A percentile compares a stretch with the other conserved stretches of the same genome.
Conservation (phyloP, 1,140 invertebrate genomes). For the Anastatus disparis region DNA sequence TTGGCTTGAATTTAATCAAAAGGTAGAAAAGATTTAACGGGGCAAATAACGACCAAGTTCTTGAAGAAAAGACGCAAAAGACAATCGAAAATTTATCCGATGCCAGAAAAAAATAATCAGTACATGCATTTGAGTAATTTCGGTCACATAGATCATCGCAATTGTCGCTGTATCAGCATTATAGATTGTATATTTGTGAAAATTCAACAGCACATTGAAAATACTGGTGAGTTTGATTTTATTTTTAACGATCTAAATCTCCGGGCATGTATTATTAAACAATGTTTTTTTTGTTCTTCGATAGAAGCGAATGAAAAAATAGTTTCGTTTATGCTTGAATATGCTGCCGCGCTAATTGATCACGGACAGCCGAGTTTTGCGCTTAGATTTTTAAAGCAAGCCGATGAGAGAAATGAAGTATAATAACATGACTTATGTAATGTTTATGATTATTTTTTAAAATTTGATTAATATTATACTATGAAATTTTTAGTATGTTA, state of each 20-base stretch:
- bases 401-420: constrained; percentile 27
- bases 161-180: constrained; percentile 45
- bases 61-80: too few relatives aligned
- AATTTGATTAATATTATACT: not conserved
- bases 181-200: constrained; percentile 39
- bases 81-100: not conserved
- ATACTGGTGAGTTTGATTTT: constrained; percentile 40
- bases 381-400: constrained; percentile 35
- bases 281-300: too few relatives aligned
- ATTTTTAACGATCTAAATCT: too few relatives aligned
- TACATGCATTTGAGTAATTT: constrained; percentile 32
- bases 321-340: constrained; percentile 43
- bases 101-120: not conserved
- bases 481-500: not conserved
- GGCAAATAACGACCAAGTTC: too few relatives aligned
- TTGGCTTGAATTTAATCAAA: too few relatives aligned
- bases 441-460: not conserved
- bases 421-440: not conserved
- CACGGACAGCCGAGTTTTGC: constrained; percentile 43
- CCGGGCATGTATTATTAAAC: too few relatives aligned
- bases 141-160: constrained; percentile 45
- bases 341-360: constrained; percentile 45
- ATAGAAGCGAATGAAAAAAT: constrained; percentile 33
- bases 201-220: constrained; percentile 38
- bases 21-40: too few relatives aligned